Base-by-base conservation (phyloP, 2,888 invertebrate genomes). In the Chaetoderma sp. region DNA sequence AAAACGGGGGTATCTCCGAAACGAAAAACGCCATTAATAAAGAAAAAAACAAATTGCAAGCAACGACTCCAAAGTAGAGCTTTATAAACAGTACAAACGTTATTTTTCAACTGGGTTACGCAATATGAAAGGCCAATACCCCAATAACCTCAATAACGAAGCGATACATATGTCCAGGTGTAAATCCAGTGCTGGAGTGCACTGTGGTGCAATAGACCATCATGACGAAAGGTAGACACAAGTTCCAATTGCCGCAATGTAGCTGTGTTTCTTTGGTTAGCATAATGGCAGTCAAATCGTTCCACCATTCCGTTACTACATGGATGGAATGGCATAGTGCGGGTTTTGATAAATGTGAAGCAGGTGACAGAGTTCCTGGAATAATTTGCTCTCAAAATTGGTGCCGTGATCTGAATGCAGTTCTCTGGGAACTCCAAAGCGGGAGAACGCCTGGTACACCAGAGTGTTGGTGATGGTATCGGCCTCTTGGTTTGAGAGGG, bases 161-260 rank as follows among this genome's bases (percentile, higher is more conserved):
- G n/a, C n/a, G n/a, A n/a, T n/a, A n/a, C 60, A 73, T 58, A 27
- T 55, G 28, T 4, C 42, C 49, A 4, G 71, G 69, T 18, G 72
- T 64, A 4, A 56, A 47, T 5, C 60, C 59, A 6, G 69, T 72
- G 1, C 65, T 61, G 18, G 58, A 63, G 39, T 72, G 72, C 25
- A 64, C 23, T 10, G 70, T 52, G 8, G 71, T 68, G 33, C 68
- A 59, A 55, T 71, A 72, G 4, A 70, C 72, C 64, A 71, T 62
- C 65, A 70, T 64, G 0, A 71, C 39, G 3, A 68, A 45, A 36
- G 63, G 57, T 10, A 72, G 16, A 54, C 54, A 23, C 10, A 6
- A 36, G 54, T 62, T 54, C 61, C 61, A 69, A 55, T 72, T 59
- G 5, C 39, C 54, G 23, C 66, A 59, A 33, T 67, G 47, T 45